phyloP scores from a whole-genome alignment of 2,888 invertebrate genomes.

The Dicyrtoma fusca region DNA sequence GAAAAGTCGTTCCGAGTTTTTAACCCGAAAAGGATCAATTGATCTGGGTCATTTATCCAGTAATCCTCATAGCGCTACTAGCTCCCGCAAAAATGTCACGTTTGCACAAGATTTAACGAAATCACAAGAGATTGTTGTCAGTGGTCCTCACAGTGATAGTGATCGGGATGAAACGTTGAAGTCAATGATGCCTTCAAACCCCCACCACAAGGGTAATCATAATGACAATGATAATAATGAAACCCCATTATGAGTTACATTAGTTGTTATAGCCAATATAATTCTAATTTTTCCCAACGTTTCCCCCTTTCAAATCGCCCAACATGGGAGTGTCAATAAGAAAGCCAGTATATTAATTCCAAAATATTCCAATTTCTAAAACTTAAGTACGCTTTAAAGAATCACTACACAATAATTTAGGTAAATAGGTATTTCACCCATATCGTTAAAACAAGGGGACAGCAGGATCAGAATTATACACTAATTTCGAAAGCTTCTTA shows the following conservation, averaged over 20 bases:
- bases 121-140: conserved; percentile 26
- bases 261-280: not conserved
- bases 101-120: conserved; percentile 46
- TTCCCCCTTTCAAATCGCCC: no score
- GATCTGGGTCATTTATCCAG: conserved; percentile 43
- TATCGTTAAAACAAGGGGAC: no score
- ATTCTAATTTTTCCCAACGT: conserved; percentile 3
- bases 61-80: conserved; percentile 49
- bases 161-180: not conserved
- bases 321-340: no score
- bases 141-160: not conserved
- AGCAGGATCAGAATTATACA: no score
- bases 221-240: conserved; percentile 23
- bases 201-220: not conserved
- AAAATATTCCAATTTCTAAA: no score
- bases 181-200: not conserved
- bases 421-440: no score
- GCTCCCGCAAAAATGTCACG: conserved; percentile 53
- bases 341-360: no score
- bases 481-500: no score
- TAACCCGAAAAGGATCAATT: conserved; percentile 54
- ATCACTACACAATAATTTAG: no score
- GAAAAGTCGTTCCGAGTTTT: conserved; percentile 35
- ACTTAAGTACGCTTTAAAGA: no score
- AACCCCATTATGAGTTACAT: conserved; percentile 31